Evolutionary conservation across 2,113 vertebrate species (phyloP).

Genomic region (Felis catus): DNA sequence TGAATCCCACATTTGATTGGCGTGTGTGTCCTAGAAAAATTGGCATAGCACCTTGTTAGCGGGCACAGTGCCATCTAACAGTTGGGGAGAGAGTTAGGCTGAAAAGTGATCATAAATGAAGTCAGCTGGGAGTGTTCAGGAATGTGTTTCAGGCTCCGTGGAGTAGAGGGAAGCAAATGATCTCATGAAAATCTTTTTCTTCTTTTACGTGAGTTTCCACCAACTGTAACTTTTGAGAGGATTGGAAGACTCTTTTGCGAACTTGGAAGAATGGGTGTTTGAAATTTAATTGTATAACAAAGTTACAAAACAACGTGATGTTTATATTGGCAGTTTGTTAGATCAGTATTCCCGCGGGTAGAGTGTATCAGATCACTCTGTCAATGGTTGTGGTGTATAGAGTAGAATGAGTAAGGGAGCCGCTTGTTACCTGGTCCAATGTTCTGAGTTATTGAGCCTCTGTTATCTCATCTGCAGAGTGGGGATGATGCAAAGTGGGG

Average conservation of each 20-base stretch:
- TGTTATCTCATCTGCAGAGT: not conserved
- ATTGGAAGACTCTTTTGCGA: not conserved
- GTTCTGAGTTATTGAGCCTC: not conserved
- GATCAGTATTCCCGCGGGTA: not conserved
- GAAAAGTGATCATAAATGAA: constrained; percentile 73
- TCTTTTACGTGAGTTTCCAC: constrained; percentile 51
- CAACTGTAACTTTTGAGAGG: not conserved
- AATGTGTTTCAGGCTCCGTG: constrained; percentile 56
- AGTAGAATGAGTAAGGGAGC: not conserved
- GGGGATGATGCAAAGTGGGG: not conserved
- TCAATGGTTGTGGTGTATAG: not conserved
- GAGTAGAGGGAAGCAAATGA: constrained; percentile 45
- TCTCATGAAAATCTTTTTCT: constrained; percentile 59
- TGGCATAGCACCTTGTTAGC: constrained; percentile 68
- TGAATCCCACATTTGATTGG: constrained; percentile 68
- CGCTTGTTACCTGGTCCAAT: not conserved
- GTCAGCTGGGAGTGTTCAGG: constrained; percentile 68
- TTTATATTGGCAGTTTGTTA: not conserved
- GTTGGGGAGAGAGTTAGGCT: constrained; percentile 53
- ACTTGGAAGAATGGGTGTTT: not conserved
- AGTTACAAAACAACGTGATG: not conserved
- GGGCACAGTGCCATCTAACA: constrained; percentile 67
- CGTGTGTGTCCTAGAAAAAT: constrained; percentile 74
- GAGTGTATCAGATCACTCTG: not conserved
- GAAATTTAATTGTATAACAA: constrained; percentile 4